Conservation (phyloP, 2,888 invertebrate genomes). For the Limulus polyphemus region DNA sequence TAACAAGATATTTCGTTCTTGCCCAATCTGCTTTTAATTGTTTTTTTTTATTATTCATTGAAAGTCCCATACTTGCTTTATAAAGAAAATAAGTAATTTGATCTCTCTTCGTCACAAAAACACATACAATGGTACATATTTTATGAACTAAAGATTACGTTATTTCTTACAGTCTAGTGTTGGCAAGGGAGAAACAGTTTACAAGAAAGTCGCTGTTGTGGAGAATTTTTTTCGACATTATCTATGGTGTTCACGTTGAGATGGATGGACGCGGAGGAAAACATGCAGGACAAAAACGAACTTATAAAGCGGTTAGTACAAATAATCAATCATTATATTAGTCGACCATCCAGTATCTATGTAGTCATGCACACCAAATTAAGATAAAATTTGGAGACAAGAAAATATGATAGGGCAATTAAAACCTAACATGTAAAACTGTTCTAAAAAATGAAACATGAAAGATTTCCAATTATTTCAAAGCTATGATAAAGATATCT, state of each 20-base stretch:
- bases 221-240: conserved; percentile 95
- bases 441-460: too few species aligned
- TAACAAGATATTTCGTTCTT: too few species aligned
- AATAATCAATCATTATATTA: not conserved
- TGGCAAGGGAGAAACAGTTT: conserved; percentile 39
- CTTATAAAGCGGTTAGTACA: conserved; percentile 77
- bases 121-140: not conserved
- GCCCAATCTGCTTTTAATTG: too few species aligned
- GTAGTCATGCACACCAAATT: too few species aligned
- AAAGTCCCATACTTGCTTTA: too few species aligned
- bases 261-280: conserved; percentile 75
- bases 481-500: too few species aligned
- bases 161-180: conserved; percentile 25
- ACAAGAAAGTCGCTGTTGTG: conserved; percentile 87
- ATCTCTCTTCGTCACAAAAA: not conserved
- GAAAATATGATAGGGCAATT: too few species aligned
- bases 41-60: too few species aligned
- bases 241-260: conserved; percentile 88
- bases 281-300: conserved; percentile 93
- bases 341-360: not conserved
- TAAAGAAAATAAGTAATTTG: too few species aligned
- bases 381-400: too few species aligned
- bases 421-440: too few species aligned
- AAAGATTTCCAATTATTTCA: too few species aligned
- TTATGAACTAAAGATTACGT: not conserved